Evolutionary conservation across 2,888 invertebrate species (phyloP).

Genomic region (Lasius platythorax): DNA sequence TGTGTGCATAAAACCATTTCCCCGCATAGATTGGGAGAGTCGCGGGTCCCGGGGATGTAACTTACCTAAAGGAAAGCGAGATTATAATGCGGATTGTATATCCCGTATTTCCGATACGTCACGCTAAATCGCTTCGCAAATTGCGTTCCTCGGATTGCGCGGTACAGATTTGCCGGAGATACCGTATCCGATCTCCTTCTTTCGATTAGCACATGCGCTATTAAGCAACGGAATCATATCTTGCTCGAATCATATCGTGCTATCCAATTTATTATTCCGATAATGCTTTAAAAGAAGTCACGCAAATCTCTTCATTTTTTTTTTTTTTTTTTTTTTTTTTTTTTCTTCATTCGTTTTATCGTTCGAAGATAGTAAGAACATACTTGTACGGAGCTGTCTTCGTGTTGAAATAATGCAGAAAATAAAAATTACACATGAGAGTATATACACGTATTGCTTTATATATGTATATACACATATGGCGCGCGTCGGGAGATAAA

Average conservation of each 20-base stretch:
- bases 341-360: not conserved
- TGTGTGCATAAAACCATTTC: conserved; percentile 82
- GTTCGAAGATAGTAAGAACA: not conserved
- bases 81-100: conserved; percentile 73
- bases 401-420: not conserved
- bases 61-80: conserved; percentile 67
- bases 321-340: not conserved
- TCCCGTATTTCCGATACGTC: conserved; percentile 61
- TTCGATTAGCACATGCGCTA: conserved; percentile 18
- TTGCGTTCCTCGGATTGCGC: conserved; percentile 42
- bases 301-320: not conserved
- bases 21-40: conserved; percentile 76
- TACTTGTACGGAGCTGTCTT: not conserved
- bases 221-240: not conserved
- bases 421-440: conserved; percentile 23
- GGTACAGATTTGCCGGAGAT: conserved; percentile 36
- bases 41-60: conserved; percentile 66
- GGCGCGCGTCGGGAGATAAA: conserved; percentile 44
- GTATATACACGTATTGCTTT: conserved; percentile 40
- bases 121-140: conserved; percentile 50
- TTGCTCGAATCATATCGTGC: not conserved
- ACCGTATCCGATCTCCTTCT: conserved; percentile 17
- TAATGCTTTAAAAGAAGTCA: not conserved
- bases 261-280: not conserved
- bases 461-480: conserved; percentile 46